Evolutionary conservation across 2,797 vertebrate species (phyloP), one percentile per base, ranked within the genome.

Genomic region (Sebastes alutus): DNA sequence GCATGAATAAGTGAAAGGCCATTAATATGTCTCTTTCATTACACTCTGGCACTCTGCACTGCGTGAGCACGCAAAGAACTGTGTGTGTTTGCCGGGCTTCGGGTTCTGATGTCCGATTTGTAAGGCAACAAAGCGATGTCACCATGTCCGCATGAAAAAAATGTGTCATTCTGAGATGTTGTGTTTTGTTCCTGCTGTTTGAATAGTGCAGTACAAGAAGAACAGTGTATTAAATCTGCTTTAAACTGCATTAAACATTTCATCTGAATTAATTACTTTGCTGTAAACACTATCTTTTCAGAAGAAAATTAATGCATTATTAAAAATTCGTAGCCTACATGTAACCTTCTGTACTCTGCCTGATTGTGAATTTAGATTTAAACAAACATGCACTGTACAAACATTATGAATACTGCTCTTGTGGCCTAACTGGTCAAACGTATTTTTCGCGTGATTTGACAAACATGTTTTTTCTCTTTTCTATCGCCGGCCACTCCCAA

Each of bases 1-100:
- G 55, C 93, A 95, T 95, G 92, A 95, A 95, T 95, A 95, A 95
- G 92, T 94, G 90, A 95, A 79, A 93, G 88, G 91, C 90, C 93
- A 95, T 95, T 95, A 95, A 95, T 95, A 95, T 87, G 92, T 95
- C 94, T 95, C 90, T 95, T 95, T 94, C 92, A 95, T 95, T 95
- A 94, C 81, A 75, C 84, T 69, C 84, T 89, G 83, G 90, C 81
- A 87, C 86, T 88, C 88, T 86, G 88, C 80, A 83, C 83, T 87
- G 86, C 86, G 55, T 77, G 72, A 87, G 85, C 84, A 77, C 52
- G 88, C 84, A 69, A 72, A 91, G 88, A 87, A 42, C 63, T 73
- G 83, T 30, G 83, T 30, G 62, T 88, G 89, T 90, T 90, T 78
- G 77, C 87, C 5, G 73, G 88, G 86, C 75, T 87, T 33, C 14